These are phyloP conservation scores for Oriolus oriolus DNA, from an alignment of 2,113 vertebrate genomes.

Conservation along the genomic window DNA sequence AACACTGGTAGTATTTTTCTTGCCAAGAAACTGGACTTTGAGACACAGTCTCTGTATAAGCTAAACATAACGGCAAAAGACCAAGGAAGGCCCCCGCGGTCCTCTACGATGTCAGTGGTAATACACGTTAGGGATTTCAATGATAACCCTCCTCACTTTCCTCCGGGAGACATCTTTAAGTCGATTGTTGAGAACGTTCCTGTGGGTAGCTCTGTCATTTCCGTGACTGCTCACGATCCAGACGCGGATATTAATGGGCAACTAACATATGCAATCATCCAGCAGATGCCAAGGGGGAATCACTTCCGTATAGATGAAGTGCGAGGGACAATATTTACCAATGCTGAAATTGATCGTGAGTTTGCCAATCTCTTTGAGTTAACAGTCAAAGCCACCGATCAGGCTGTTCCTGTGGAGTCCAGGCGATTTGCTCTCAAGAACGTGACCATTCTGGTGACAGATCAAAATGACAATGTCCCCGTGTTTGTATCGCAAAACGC, in stretches of 20 bases:
- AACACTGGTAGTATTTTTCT: conserved; percentile 95
- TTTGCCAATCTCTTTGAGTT: conserved; percentile 94
- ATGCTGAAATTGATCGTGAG: conserved; percentile 88
- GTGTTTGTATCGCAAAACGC: conserved; percentile 91
- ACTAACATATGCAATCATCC: conserved; percentile 87
- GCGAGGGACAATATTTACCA: conserved; percentile 85
- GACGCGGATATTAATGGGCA: conserved; percentile 94
- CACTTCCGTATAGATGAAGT: conserved; percentile 86
- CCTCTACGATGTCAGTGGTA: conserved; percentile 88
- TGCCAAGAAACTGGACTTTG: conserved; percentile 91
- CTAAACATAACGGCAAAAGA: conserved; percentile 93
- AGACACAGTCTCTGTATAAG: conserved; percentile 91
- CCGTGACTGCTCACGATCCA: conserved; percentile 87
- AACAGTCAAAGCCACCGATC: conserved; percentile 90
- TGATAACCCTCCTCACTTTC: conserved; percentile 91
- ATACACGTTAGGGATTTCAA: conserved; percentile 95
- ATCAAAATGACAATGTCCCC: conserved; percentile 92
- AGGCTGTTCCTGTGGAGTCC: conserved; percentile 88
- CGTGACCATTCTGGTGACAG: conserved; percentile 91
- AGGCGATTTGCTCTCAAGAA: conserved; percentile 91
- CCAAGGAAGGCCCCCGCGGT: conserved; percentile 85
- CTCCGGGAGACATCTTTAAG: conserved; percentile 91
- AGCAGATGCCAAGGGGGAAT: conserved; percentile 88
- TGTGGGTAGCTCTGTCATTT: conserved; percentile 85
- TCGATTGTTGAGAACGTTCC: conserved; percentile 93